Percentiles rank a stretch among this genome's conserved stretches.
Evolutionary conservation across 2,888 invertebrate species (phyloP).

Genomic region (Sclerodermus sp.): DNA sequence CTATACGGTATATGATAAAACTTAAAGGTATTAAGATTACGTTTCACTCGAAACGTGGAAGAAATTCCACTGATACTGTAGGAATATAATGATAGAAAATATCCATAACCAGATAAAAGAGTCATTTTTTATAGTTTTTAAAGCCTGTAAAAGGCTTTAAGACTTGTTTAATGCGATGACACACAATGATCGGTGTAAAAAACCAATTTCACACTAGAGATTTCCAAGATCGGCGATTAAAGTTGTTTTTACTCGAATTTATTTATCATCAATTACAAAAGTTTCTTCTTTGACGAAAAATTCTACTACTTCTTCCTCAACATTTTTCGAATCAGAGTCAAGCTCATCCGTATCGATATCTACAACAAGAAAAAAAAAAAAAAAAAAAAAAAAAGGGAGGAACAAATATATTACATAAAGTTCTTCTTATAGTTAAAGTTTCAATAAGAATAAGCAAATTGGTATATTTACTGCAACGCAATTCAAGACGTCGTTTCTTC

Average conservation of each 20-base stretch:
- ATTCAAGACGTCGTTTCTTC: conserved; percentile 79
- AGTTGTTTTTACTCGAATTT: conserved; percentile 40
- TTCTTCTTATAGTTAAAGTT: neutral
- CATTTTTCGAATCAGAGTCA: conserved; percentile 80
- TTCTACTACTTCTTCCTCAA: conserved; percentile 95
- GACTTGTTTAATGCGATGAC: conserved; percentile 18
- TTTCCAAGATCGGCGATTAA: conserved; percentile 31
- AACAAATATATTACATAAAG: neutral
- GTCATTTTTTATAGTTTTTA: conserved; percentile 29
- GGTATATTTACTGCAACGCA: conserved; percentile 78
- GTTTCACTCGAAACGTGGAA: conserved; percentile 28
- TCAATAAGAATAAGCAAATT: neutral
- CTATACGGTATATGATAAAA: conserved; percentile 57
- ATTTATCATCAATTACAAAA: conserved; percentile 70
- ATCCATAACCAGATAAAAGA: conserved; percentile 28
- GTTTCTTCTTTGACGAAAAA: conserved; percentile 97
- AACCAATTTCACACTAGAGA: conserved; percentile 28
- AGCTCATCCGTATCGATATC: conserved; percentile 93
- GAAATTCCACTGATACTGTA: conserved; percentile 23
- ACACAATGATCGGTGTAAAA: conserved; percentile 18
- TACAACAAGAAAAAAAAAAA: conserved; percentile 61
- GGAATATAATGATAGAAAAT: conserved; percentile 29
- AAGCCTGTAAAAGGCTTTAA: conserved; percentile 10
- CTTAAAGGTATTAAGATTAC: conserved; percentile 44
- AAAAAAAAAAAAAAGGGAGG: conserved; percentile 8